Evolutionary conservation across 2,888 invertebrate species (phyloP).

Genomic region (Cantharis rustica): DNA sequence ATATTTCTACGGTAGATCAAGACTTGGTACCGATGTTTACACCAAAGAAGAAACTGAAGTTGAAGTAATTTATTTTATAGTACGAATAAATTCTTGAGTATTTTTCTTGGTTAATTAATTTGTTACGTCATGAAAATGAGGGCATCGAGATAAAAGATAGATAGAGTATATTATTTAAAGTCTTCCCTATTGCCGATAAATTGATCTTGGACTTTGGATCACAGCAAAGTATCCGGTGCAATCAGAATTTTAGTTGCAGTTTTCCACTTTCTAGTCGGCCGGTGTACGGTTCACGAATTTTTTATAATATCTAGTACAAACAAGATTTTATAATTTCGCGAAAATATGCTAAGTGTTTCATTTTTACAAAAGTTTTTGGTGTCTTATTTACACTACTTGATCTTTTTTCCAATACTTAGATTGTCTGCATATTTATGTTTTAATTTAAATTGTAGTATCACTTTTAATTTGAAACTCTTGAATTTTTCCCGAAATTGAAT

Average conservation of each 20-base stretch:
- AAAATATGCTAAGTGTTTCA: too few relatives aligned
- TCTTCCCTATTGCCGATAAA: too few relatives aligned
- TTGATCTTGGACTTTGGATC: too few relatives aligned
- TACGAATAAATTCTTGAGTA: not conserved
- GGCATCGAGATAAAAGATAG: not conserved
- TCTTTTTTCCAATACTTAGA: slow-evolving; percentile 65
- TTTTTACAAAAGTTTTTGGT: too few relatives aligned
- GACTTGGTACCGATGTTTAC: slow-evolving; percentile 14
- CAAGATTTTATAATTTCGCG: too few relatives aligned
- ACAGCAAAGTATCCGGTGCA: too few relatives aligned
- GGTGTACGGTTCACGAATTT: too few relatives aligned
- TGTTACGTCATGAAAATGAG: not conserved
- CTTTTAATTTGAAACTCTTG: slow-evolving; percentile 66
- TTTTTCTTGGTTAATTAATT: not conserved
- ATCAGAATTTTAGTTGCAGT: too few relatives aligned
- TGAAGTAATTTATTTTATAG: slow-evolving; percentile 4
- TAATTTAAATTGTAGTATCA: slow-evolving; percentile 68
- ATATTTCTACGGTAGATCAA: slow-evolving; percentile 11
- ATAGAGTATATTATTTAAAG: not conserved
- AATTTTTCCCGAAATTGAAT: slow-evolving; percentile 65
- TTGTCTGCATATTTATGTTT: slow-evolving; percentile 66
- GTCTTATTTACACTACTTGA: too few relatives aligned
- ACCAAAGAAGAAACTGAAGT: slow-evolving; percentile 13
- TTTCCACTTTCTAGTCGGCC: too few relatives aligned
- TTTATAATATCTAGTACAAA: too few relatives aligned